Conservation (phyloP, 2,797 vertebrate genomes). For the Myoxocephalus aenaeus region DNA sequence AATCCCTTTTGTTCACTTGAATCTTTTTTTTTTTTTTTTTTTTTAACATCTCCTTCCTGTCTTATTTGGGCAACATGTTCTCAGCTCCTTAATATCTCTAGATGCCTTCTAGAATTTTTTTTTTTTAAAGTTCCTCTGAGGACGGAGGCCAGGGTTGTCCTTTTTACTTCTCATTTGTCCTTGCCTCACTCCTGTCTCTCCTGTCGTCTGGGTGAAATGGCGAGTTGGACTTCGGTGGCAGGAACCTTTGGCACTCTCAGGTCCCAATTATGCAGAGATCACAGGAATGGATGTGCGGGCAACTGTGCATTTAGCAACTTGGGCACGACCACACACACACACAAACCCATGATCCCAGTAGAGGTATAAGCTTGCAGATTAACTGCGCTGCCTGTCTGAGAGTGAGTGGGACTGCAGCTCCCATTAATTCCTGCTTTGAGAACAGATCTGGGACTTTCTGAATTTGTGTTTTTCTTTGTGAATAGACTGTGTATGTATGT, state of each 20-base stretch:
- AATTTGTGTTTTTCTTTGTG: conserved; percentile 8
- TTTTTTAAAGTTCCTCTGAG: conserved; percentile 20
- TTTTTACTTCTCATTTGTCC: background rate
- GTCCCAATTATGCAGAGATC: conserved; percentile 49
- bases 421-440: conserved; percentile 54
- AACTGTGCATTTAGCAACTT: conserved; percentile 45
- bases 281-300: conserved; percentile 45
- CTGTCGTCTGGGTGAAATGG: conserved; percentile 3
- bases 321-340: background rate
- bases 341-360: conserved; percentile 14
- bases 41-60: conserved; percentile 14
- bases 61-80: conserved; percentile 18
- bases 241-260: conserved; percentile 35
- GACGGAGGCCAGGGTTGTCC: conserved; percentile 9
- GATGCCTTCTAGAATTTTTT: conserved; percentile 11
- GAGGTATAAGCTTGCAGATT: conserved; percentile 56
- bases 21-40: conserved; percentile 33
- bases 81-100: conserved; percentile 1
- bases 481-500: conserved; percentile 9
- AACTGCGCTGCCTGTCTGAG: conserved; percentile 52
- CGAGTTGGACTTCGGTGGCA: conserved; percentile 28
- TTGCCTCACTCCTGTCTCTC: conserved; percentile 3
- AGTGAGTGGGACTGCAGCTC: conserved; percentile 48
- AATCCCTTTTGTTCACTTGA: conserved; percentile 52
- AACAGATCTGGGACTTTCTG: conserved; percentile 32